Percentiles rank a stretch among this genome's conserved stretches.
These are phyloP conservation scores for Asarcornis scutulata DNA, from an alignment of 2,113 vertebrate genomes.

Conservation along the genomic window DNA sequence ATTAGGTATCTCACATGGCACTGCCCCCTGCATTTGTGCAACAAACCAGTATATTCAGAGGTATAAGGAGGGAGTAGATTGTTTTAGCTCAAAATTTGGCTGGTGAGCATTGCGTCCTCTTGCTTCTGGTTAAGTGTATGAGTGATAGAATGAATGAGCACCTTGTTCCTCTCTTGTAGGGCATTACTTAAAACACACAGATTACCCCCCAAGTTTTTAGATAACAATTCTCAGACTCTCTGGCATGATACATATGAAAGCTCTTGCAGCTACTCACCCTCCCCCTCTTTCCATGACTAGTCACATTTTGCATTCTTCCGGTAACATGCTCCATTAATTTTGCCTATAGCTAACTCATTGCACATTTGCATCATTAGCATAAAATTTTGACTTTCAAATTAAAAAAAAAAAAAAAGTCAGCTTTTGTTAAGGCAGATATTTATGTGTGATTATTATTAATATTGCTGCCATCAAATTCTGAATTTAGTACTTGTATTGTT, in stretches of 20 bases:
- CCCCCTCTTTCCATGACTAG: background rate
- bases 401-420: background rate
- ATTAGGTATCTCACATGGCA: background rate
- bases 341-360: background rate
- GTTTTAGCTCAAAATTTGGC: background rate
- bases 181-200: background rate
- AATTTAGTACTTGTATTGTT: background rate
- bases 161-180: background rate
- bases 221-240: background rate
- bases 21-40: background rate
- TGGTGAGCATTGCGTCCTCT: background rate
- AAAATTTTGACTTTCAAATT: background rate
- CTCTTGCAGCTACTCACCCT: background rate
- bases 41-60: background rate
- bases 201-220: background rate
- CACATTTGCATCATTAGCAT: background rate
- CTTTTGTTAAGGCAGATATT: background rate
- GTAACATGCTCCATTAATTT: background rate
- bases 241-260: background rate
- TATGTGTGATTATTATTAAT: background rate
- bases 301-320: background rate
- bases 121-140: background rate
- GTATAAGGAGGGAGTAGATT: background rate
- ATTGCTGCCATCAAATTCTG: background rate
- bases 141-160: background rate